Evolutionary conservation across 2,888 invertebrate species (phyloP), one percentile per base, ranked within the genome.

Genomic region (Electrophaes corylata): DNA sequence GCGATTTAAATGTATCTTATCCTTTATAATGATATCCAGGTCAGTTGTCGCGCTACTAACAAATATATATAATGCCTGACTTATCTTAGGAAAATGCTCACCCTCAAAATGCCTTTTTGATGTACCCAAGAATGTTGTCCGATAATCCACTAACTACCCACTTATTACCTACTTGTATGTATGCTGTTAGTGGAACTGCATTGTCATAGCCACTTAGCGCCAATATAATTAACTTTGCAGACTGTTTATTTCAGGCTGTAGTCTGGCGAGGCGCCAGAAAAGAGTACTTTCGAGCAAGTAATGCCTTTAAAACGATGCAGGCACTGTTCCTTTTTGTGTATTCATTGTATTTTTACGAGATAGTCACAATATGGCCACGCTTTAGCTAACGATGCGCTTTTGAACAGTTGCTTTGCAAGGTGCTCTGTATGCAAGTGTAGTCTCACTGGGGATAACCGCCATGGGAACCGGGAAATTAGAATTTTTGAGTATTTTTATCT

Each of bases 271-370:
- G 35, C 37, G 66, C 66, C 65, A 63, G 61, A 53, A 62, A 60
- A 54, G 55, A 57, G 60, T 63, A 63, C 55, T 66, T 64, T 64
- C 35, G 37, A 53, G 55, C 64, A 59, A 62, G 53, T 65, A 62
- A 57, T 60, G 63, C 62, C 59, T 59, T 60, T 65, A 57, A 57
- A 62, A 54, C 62, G 60, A 54, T 40, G 55, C 65, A 62, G 59
- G 62, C 63, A 49, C 57, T 60, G 65, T 55, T 60, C 56, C 60
- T 64, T 67, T 67, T 67, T 67, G 67, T 65, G 64, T 67, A 64
- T 65, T 67, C 65, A 63, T 65, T 65, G 64, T 67, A 65, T 65
- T 67, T 63, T 67, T 64, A 67, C 65, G 63, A 63, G 67, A 65
- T 65, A 62, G 57, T 63, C 43, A 62, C 63, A 65, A 57, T 65